These are phyloP conservation scores for Phoeniculus purpureus DNA, from an alignment of 2,797 vertebrate genomes.

Conservation along the genomic window DNA sequence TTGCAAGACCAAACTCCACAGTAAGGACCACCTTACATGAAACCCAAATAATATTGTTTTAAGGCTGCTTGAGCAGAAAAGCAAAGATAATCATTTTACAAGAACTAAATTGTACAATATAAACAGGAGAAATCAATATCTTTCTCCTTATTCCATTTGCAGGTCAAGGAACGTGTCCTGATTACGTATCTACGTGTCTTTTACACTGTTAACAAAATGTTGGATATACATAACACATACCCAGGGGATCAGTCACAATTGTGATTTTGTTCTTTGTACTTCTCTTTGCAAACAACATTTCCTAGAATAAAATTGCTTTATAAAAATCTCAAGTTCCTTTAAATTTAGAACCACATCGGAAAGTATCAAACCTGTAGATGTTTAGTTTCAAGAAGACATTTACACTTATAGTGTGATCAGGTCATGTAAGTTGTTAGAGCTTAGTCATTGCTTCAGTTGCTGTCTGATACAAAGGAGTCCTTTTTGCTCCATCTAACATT, in stretches of 20 bases:
- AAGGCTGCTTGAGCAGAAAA: not conserved
- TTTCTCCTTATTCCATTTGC: not conserved
- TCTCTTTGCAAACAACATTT: slow-evolving; percentile 2
- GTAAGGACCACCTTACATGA: not conserved
- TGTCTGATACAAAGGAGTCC: not conserved
- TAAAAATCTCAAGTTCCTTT: slow-evolving; percentile 22
- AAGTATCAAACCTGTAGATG: slow-evolving; percentile 21
- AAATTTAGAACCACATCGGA: slow-evolving; percentile 11
- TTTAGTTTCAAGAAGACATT: slow-evolving; percentile 40
- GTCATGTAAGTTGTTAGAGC: slow-evolving; percentile 10
- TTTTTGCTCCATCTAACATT: not conserved
- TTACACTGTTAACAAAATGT: not conserved
- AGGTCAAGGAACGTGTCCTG: not conserved
- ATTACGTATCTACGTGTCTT: not conserved
- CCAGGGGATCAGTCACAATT: not conserved
- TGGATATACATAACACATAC: not conserved
- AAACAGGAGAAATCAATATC: not conserved
- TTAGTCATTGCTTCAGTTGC: slow-evolving; percentile 38
- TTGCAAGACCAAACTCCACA: not conserved
- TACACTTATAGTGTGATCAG: not conserved
- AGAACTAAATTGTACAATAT: not conserved
- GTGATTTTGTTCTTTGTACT: not conserved
- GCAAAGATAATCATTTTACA: not conserved
- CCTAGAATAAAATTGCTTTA: not conserved
- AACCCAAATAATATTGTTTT: not conserved